Conservation (phyloP, 1,140 invertebrate genomes). For the Drosophila santomea region DNA sequence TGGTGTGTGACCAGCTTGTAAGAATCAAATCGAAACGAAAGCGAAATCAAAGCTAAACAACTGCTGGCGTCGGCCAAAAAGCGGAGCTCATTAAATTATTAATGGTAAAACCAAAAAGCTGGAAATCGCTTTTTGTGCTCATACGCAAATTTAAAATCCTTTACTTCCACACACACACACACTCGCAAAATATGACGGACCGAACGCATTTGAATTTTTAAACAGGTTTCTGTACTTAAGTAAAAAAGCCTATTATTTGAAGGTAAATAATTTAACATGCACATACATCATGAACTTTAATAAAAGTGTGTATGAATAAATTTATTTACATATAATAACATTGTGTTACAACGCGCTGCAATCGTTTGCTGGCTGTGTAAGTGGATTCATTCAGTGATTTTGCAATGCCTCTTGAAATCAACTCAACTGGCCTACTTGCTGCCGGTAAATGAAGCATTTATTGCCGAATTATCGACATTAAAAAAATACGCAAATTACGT, state of each 20-base stretch:
- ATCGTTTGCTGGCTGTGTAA: constrained; percentile 24
- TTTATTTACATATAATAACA: too few relatives aligned
- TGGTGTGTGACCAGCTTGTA: constrained; percentile 25
- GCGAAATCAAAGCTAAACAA: constrained; percentile 34
- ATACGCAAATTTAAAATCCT: constrained; percentile 29
- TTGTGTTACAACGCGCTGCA: neutral
- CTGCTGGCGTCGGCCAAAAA: constrained; percentile 44
- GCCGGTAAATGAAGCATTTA: constrained; percentile 6
- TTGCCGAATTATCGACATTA: constrained; percentile 29
- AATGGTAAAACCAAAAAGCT: constrained; percentile 42
- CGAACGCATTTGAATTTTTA: neutral
- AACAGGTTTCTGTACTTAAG: neutral
- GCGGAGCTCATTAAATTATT: constrained; percentile 40
- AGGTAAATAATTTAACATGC: too few relatives aligned
- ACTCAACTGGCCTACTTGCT: neutral
- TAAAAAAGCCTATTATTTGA: neutral
- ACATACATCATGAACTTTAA: too few relatives aligned
- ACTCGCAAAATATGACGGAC: constrained; percentile 2
- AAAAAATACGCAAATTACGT: constrained; percentile 15
- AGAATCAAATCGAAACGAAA: neutral
- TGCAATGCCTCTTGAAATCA: constrained; percentile 8
- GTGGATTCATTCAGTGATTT: constrained; percentile 28
- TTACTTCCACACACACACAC: neutral
- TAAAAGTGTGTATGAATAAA: too few relatives aligned
- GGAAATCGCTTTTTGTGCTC: constrained; percentile 42